A percentile compares a stretch with the other conserved stretches of the same genome.
These are phyloP conservation scores for Muraenolepis orangiensis DNA, from an alignment of 2,797 vertebrate species.

Conservation along the genomic window DNA sequence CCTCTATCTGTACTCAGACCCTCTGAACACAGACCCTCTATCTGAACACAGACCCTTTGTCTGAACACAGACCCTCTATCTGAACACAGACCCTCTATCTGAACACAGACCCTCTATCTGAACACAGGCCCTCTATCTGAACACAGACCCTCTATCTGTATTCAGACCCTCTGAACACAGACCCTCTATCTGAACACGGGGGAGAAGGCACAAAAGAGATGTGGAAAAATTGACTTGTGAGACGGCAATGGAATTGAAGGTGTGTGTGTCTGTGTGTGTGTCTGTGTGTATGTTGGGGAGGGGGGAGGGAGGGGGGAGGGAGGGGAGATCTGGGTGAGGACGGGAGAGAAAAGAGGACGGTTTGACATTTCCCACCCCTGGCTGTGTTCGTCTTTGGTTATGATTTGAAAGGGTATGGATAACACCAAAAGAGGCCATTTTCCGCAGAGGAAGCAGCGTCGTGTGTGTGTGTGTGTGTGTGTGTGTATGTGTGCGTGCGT, in stretches of 20 bases:
- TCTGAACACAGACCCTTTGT: too few species aligned
- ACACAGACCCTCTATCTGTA: too few species aligned
- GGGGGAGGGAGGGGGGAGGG: neutral
- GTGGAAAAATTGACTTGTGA: conserved; percentile 48
- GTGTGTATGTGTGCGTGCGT: conserved; percentile 35
- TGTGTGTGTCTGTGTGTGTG: neutral
- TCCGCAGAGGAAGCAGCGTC: conserved; percentile 16
- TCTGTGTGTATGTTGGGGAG: neutral
- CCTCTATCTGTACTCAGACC: too few species aligned
- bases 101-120: conserved; percentile 56
- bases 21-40: too few species aligned
- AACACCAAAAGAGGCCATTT: conserved; percentile 54
- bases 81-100: too few species aligned
- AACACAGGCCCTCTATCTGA: conserved; percentile 68
- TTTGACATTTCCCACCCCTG: conserved; percentile 54
- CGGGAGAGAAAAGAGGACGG: conserved; percentile 34
- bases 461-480: too few species aligned
- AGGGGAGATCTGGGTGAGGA: neutral
- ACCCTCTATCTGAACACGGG: conserved; percentile 49
- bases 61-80: conserved; percentile 71
- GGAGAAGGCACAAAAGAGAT: conserved; percentile 50
- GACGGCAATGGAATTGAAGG: conserved; percentile 56
- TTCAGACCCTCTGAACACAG: too few species aligned
- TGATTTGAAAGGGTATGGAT: conserved; percentile 50
- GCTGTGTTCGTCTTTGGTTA: conserved; percentile 49